Conservation (phyloP, 2,888 invertebrate species). For the Pollenia labialis region DNA sequence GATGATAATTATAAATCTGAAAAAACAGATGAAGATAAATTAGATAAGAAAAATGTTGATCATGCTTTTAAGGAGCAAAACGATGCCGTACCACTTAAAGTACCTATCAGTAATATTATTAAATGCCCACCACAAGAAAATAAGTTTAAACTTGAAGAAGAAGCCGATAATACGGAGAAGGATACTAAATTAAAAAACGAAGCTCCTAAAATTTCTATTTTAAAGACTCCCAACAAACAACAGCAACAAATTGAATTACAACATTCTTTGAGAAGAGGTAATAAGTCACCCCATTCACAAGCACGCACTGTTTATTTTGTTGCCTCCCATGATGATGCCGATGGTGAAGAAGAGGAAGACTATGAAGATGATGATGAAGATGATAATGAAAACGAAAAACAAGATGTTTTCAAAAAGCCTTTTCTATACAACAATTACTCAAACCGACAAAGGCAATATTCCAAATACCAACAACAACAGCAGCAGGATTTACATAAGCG, state of each 20-base stretch:
- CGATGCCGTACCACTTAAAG: slow-evolving; percentile 74
- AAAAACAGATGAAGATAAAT: slow-evolving; percentile 23
- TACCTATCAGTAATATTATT: slow-evolving; percentile 66
- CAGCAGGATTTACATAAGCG: slow-evolving; percentile 60
- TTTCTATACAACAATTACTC: slow-evolving; percentile 56
- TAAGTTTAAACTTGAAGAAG: slow-evolving; percentile 4
- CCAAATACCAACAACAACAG: slow-evolving; percentile 75
- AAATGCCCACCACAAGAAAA: slow-evolving; percentile 78
- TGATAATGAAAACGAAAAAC: slow-evolving; percentile 52
- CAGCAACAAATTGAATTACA: slow-evolving; percentile 53
- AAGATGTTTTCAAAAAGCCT: slow-evolving; percentile 66
- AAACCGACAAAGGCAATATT: slow-evolving; percentile 59
- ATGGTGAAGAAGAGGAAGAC: slow-evolving; percentile 74
- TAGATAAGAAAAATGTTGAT: slow-evolving; percentile 27
- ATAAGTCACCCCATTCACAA: slow-evolving; percentile 59
- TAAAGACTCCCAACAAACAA: slow-evolving; percentile 41
- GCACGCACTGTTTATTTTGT: slow-evolving; percentile 69
- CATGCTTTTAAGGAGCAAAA: slow-evolving; percentile 61
- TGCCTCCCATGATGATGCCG: slow-evolving; percentile 66
- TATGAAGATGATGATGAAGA: slow-evolving; percentile 72
- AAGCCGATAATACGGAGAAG: slow-evolving; percentile 24
- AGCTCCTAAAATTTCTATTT: slow-evolving; percentile 74
- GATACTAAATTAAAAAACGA: not conserved
- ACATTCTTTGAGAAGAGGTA: slow-evolving; percentile 74
- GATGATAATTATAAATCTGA: slow-evolving; percentile 45